Base-by-base conservation (phyloP, 2,888 invertebrate species). In the Acanthacorydalis orientalis region DNA sequence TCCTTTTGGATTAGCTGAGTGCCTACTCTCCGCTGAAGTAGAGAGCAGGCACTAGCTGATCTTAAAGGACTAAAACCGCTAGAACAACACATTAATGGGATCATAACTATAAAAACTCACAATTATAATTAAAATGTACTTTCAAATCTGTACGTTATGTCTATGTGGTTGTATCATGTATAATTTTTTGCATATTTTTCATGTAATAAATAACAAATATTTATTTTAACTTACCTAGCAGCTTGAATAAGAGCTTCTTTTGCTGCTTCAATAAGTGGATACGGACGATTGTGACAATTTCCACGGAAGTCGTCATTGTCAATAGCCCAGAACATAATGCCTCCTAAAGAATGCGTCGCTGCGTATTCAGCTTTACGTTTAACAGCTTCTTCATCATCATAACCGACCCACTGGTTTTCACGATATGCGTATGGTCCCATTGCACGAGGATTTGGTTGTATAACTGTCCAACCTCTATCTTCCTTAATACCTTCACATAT, bases 271-370 rank as follows among this genome's bases (percentile, higher is more conserved):
- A 92, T 90, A 43, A 93, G 69, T 0, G 92, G 92, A 68, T 90
- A 92, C 0, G 89, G 83, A 60, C 83, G 81, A 31, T 77, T 83
- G 53, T 84, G 84, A 60, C 92, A 92, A 34, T 75, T 77, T n/a
- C 92, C 92, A 43, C 91, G 77, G 72, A 92, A 93, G 60, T 93
- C 92, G 53, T 93, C 92, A 62, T 90, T 92, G 67, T 92, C 92
- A 55, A 93, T 84, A 0, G 91, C 86, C 88, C 88, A 89, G 66
- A 87, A 87, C 88, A 88, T 88, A 44, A 88, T 87, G 59, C 92
- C 92, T 56, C 92, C 92, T 23, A 92, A 72, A 46, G 80, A 78
- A 53, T 85, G 82, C 50, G 88, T 81, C 33, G 80, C 83, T 1
- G 88, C 91, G 60, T 89, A 92, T 56, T 81, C 77, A 0, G 87